Evolutionary conservation across 2,797 vertebrate species (phyloP).

Genomic region (Danio albolineatus): DNA sequence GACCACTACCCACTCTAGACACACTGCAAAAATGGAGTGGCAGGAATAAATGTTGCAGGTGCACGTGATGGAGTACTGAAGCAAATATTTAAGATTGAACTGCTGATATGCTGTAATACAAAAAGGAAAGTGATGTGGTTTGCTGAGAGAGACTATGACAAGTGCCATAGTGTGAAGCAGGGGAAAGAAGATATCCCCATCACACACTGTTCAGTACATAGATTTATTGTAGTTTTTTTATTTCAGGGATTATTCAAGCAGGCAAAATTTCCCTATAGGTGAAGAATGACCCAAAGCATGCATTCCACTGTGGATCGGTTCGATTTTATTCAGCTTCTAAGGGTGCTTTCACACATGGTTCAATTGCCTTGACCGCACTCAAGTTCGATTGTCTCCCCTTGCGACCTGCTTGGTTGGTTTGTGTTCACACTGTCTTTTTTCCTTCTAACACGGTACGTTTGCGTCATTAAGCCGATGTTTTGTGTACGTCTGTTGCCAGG

Average conservation of each 20-base stretch:
- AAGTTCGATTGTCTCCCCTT: no score
- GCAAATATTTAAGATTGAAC: neutral
- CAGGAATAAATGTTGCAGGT: neutral
- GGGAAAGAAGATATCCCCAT: neutral
- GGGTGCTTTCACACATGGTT: no score
- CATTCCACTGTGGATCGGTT: no score
- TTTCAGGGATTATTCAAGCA: neutral
- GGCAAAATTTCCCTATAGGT: neutral
- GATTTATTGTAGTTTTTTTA: neutral
- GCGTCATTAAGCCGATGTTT: no score
- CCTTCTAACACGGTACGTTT: no score
- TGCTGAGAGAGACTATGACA: neutral
- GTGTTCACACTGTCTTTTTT: no score
- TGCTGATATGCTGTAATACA: neutral
- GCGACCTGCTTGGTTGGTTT: no score
- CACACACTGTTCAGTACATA: neutral
- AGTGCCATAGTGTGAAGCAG: neutral
- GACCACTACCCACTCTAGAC: constrained; percentile 11
- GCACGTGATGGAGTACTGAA: constrained; percentile 13
- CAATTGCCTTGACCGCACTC: no score
- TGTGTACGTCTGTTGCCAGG: no score
- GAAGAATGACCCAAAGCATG: neutral
- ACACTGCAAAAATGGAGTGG: neutral
- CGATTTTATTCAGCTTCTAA: neutral
- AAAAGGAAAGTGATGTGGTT: neutral